These are phyloP conservation scores for Drosophila yooni DNA, from an alignment of 2,888 invertebrate genomes.

Conservation along the genomic window DNA sequence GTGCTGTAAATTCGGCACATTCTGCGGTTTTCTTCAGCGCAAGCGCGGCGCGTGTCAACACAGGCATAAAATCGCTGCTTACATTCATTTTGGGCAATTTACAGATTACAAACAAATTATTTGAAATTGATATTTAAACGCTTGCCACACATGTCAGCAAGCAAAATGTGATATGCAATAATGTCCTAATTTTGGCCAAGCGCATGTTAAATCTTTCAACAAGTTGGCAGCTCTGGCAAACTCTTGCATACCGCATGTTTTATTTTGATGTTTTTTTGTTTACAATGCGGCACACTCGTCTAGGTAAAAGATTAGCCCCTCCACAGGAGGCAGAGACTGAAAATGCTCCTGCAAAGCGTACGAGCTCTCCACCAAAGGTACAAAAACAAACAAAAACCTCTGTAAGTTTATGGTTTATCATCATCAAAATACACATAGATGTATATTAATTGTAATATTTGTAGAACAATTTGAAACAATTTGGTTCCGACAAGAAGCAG, in stretches of 20 bases:
- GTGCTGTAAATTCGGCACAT: slow-evolving; percentile 70
- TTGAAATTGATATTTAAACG: background rate
- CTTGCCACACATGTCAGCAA: slow-evolving; percentile 84
- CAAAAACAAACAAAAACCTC: slow-evolving; percentile 90
- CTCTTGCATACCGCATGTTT: slow-evolving; percentile 48
- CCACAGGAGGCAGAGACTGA: slow-evolving; percentile 1
- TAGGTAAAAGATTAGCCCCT: slow-evolving; percentile 13
- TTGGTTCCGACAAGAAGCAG: background rate
- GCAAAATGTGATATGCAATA: slow-evolving; percentile 76
- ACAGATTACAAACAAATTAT: background rate
- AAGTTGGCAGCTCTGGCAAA: slow-evolving; percentile 42
- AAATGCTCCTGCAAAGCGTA: slow-evolving; percentile 17
- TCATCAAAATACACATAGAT: background rate
- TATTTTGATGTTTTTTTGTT: slow-evolving; percentile 10
- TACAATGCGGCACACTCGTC: slow-evolving; percentile 23
- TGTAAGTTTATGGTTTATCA: slow-evolving; percentile 84
- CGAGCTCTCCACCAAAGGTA: slow-evolving; percentile 84
- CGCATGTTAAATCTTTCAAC: background rate
- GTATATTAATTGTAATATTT: slow-evolving; percentile 19
- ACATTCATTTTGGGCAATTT: slow-evolving; percentile 47
- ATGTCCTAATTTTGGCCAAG: slow-evolving; percentile 42
- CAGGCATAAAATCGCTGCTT: slow-evolving; percentile 75
- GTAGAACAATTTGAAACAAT: slow-evolving; percentile 54
- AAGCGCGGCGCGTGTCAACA: slow-evolving; percentile 83
- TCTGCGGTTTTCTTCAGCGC: slow-evolving; percentile 61